Percentiles rank a stretch among this genome's conserved stretches.
phyloP scores from a whole-genome alignment of 2,888 invertebrate genomes.

The Troides oblongomaculatus region DNA sequence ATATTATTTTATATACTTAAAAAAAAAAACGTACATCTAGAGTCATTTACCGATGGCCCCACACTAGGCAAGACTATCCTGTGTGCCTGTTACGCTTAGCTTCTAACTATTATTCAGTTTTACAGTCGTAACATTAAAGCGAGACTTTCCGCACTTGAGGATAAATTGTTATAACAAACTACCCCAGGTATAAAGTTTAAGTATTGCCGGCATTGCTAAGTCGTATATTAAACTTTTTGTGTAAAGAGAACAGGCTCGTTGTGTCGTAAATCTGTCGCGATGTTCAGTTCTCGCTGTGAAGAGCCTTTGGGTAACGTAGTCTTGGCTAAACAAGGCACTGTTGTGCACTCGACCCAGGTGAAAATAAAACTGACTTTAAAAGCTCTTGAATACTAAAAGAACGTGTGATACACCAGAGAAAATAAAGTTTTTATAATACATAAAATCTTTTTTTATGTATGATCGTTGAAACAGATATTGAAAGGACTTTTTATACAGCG shows the following conservation, averaged over 20 bases:
- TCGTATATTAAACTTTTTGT: constrained; percentile 7
- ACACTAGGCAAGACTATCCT: too few species aligned
- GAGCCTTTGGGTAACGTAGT: constrained; percentile 8
- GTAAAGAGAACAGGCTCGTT: constrained; percentile 2
- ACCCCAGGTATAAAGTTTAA: not conserved
- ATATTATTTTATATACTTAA: too few species aligned
- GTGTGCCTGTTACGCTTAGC: too few species aligned
- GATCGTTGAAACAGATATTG: too few species aligned
- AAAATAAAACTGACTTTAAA: constrained; percentile 18
- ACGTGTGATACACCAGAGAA: not conserved
- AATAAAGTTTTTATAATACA: not conserved
- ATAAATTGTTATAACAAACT: not conserved
- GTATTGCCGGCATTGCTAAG: not conserved
- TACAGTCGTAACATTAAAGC: too few species aligned
- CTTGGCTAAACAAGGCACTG: constrained; percentile 21
- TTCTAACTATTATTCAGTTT: too few species aligned
- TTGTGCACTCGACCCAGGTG: constrained; percentile 13
- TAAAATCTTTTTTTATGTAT: too few species aligned
- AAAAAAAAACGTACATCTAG: too few species aligned
- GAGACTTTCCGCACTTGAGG: too few species aligned
- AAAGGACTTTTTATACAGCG: too few species aligned
- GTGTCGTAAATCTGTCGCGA: constrained; percentile 18
- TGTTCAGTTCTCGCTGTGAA: constrained; percentile 21
- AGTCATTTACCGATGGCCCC: too few species aligned
- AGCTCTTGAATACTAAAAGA: not conserved